Percentiles rank a stretch among this genome's conserved stretches.
phyloP scores from a whole-genome alignment of 2,113 vertebrate genomes.

The Terrapene triunguis region DNA sequence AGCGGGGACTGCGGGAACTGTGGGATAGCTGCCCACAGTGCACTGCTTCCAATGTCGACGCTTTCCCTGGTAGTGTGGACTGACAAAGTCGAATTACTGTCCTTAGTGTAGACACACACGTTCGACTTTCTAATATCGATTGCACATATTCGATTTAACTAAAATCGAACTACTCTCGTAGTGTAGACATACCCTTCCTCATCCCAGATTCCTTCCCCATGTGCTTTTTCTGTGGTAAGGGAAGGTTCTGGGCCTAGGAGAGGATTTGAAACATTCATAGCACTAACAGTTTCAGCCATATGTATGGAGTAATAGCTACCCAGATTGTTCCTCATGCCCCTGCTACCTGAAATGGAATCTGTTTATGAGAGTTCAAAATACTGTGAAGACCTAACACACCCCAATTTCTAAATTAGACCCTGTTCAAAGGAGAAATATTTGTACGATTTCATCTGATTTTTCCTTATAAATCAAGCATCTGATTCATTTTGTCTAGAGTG shows the following conservation, averaged over 20 bases:
- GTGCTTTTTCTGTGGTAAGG: background rate
- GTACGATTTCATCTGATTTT: background rate
- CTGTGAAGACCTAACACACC: conserved; percentile 8
- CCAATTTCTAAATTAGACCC: background rate
- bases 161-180: too few relatives aligned
- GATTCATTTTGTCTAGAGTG: background rate
- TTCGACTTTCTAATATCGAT: too few relatives aligned
- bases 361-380: background rate
- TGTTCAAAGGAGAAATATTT: background rate
- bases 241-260: background rate
- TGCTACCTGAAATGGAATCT: background rate
- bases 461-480: background rate
- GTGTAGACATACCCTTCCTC: too few relatives aligned
- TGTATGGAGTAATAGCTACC: background rate
- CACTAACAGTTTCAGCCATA: background rate
- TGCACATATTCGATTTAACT: too few relatives aligned
- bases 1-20: too few relatives aligned
- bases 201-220: background rate
- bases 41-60: too few relatives aligned
- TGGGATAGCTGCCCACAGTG: too few relatives aligned
- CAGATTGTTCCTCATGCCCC: background rate
- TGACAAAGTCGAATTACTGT: too few relatives aligned
- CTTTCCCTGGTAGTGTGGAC: too few relatives aligned
- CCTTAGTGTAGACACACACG: too few relatives aligned
- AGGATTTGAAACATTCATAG: background rate